phyloP scores from a whole-genome alignment of 2,888 invertebrate species.

The Pollenia griseotomentosa region DNA sequence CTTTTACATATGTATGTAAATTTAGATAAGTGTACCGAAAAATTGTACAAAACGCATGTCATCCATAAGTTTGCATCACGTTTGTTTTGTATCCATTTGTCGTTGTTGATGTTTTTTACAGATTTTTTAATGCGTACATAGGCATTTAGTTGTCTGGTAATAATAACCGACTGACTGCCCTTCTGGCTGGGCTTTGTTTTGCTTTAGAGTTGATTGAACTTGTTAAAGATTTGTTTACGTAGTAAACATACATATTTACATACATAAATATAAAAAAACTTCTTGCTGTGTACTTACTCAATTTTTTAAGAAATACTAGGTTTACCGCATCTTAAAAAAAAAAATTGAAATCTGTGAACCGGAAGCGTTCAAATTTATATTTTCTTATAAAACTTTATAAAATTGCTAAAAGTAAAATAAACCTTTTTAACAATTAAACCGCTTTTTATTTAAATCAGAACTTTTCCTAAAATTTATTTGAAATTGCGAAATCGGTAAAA shows the following conservation, averaged over 20 bases:
- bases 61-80: conserved; percentile 25
- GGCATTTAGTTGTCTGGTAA: background rate
- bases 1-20: background rate
- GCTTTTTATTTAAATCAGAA: too few species aligned
- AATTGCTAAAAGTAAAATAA: too few species aligned
- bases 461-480: too few species aligned
- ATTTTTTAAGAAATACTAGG: too few species aligned
- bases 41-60: background rate
- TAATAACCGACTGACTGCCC: conserved; percentile 42
- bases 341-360: too few species aligned
- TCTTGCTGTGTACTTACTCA: too few species aligned
- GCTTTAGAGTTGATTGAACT: conserved; percentile 61
- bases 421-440: too few species aligned
- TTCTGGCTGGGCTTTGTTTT: conserved; percentile 54
- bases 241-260: background rate
- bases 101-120: background rate
- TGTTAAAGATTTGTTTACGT: conserved; percentile 32
- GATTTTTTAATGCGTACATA: background rate
- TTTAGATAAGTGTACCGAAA: background rate
- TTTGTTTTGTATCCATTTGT: background rate
- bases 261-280: too few species aligned
- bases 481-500: too few species aligned
- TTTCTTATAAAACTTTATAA: too few species aligned
- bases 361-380: too few species aligned
- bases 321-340: too few species aligned